Conservation (phyloP, 2,113 vertebrate species). For the Smithornis capensis region DNA sequence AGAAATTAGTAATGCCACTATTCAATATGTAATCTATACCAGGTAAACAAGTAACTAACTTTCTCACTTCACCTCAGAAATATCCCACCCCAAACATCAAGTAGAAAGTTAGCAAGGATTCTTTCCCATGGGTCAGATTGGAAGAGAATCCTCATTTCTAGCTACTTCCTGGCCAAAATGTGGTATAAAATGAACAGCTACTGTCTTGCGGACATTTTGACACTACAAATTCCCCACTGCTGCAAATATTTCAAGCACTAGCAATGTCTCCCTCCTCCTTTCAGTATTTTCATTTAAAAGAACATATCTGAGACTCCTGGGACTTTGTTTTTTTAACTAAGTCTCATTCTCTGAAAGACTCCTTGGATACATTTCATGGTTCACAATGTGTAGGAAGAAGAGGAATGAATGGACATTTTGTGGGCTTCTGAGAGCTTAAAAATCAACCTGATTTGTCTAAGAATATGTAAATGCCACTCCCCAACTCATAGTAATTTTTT, state of each 20-base stretch:
- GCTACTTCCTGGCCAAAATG: not conserved
- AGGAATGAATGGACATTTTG: not conserved
- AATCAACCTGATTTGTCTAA: not conserved
- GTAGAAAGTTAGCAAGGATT: not conserved
- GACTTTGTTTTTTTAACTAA: not conserved
- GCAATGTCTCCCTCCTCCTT: not conserved
- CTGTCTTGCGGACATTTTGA: not conserved
- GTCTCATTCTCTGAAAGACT: not conserved
- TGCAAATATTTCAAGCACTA: not conserved
- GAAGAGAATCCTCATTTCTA: not conserved
- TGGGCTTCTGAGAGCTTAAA: not conserved
- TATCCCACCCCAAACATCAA: not conserved
- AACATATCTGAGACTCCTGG: accelerated
- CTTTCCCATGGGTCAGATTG: not conserved
- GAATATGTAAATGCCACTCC: not conserved
- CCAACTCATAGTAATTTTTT: not conserved
- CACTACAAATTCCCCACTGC: not conserved
- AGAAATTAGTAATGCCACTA: not conserved
- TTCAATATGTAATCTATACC: not conserved
- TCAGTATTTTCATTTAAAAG: not conserved
- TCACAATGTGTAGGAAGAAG: not conserved
- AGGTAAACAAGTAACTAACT: not conserved
- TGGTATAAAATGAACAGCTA: not conserved
- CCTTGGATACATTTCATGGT: not conserved
- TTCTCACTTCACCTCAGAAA: not conserved